A percentile compares a stretch with the other conserved stretches of the same genome.
Conservation (phyloP, 2,797 vertebrate genomes). For the Poecilia wingei region DNA sequence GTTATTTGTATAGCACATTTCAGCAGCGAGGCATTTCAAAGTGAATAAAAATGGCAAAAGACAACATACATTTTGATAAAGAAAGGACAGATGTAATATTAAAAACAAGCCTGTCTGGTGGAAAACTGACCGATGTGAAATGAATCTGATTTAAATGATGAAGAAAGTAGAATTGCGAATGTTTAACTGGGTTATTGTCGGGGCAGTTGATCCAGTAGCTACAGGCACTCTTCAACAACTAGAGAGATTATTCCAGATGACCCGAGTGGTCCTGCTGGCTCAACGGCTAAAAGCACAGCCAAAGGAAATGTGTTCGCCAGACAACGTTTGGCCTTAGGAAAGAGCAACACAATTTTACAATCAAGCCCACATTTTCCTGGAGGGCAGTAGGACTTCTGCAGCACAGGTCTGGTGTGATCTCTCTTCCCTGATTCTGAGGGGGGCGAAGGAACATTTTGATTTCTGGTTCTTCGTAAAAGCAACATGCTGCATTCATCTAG, state of each 20-base stretch:
- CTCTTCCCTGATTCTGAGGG: not conserved
- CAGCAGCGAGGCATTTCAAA: too few species aligned
- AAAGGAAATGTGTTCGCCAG: not conserved
- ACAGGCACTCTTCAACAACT: not conserved
- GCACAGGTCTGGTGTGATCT: not conserved
- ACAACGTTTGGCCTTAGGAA: not conserved
- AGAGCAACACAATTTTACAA: not conserved
- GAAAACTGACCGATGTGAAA: not conserved
- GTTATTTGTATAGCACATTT: too few species aligned
- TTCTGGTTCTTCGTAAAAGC: not conserved
- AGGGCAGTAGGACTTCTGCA: not conserved
- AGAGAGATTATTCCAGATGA: slow-evolving; percentile 3
- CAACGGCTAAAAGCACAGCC: not conserved
- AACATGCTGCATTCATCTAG: not conserved
- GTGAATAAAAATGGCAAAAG: not conserved
- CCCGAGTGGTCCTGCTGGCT: slow-evolving; percentile 2
- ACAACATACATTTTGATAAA: not conserved
- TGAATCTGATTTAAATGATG: not conserved
- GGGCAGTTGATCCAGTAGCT: not conserved
- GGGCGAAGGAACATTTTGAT: not conserved
- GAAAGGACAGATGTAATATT: not conserved
- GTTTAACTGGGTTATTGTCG: not conserved
- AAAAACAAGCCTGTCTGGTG: not conserved
- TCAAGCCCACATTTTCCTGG: not conserved
- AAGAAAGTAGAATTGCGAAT: not conserved